A percentile compares a stretch with the other conserved stretches of the same genome.
Evolutionary conservation across 2,797 vertebrate genomes (phyloP).

Genomic region (Sus cebifrons): DNA sequence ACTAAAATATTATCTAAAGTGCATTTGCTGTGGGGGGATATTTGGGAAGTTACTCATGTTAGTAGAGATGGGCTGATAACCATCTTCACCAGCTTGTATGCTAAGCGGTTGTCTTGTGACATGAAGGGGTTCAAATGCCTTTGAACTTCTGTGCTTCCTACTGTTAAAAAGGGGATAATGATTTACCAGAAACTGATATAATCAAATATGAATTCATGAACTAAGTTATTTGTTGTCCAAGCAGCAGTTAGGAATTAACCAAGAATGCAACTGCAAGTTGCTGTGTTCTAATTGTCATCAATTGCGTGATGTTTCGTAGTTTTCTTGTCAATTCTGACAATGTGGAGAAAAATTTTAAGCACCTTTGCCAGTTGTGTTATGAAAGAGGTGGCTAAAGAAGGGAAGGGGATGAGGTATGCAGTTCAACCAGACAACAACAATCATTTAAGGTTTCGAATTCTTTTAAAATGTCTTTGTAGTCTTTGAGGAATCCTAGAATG

Average conservation of each 20-base stretch:
- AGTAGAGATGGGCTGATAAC: not conserved
- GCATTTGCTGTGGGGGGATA: not conserved
- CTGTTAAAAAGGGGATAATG: slow-evolving; percentile 15
- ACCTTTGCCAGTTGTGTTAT: not conserved
- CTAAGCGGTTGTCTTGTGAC: not conserved
- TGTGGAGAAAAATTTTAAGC: not conserved
- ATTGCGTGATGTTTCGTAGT: not conserved
- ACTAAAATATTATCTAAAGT: not conserved
- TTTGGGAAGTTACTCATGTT: not conserved
- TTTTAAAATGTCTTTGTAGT: slow-evolving; percentile 86
- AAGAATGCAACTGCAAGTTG: not conserved
- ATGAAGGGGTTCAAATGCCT: not conserved
- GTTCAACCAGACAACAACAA: slow-evolving; percentile 83
- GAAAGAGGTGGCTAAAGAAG: not conserved
- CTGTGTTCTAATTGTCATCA: slow-evolving; percentile 44
- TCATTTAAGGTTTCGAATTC: slow-evolving; percentile 82
- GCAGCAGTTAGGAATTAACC: slow-evolving; percentile 61
- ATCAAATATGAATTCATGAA: slow-evolving; percentile 75
- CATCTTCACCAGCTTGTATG: not conserved
- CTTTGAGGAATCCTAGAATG: slow-evolving; percentile 87
- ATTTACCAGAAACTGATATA: slow-evolving; percentile 67
- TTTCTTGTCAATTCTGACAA: slow-evolving; percentile 47
- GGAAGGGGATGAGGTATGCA: slow-evolving; percentile 65
- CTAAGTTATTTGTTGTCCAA: slow-evolving; percentile 50
- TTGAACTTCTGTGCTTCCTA: not conserved